Percentiles rank a stretch among this genome's conserved stretches.
phyloP scores from a whole-genome alignment of 2,797 vertebrate genomes.

The Mionectes olivaceus region DNA sequence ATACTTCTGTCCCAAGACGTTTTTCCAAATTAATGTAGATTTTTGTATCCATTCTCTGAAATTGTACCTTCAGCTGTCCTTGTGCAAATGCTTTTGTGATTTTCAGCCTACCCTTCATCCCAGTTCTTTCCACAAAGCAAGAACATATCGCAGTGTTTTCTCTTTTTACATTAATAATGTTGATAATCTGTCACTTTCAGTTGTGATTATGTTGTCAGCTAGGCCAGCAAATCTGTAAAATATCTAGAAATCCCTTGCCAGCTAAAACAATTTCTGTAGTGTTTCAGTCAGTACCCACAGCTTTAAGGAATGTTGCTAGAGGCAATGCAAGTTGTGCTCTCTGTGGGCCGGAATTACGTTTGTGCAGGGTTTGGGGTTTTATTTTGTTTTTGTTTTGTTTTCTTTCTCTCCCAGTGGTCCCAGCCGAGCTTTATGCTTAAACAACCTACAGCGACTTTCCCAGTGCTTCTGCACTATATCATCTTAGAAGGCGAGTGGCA shows the following conservation, averaged over 20 bases:
- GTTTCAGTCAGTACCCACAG: slow-evolving; percentile 71
- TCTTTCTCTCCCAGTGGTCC: slow-evolving; percentile 55
- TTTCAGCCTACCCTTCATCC: slow-evolving; percentile 7
- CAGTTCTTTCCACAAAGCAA: slow-evolving; percentile 59
- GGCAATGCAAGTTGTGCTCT: slow-evolving; percentile 62
- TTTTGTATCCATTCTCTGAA: slow-evolving; percentile 1
- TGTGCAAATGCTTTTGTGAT: background rate
- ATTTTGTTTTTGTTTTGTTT: slow-evolving; percentile 38
- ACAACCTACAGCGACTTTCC: slow-evolving; percentile 59
- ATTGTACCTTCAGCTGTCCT: background rate
- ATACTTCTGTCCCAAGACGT: background rate
- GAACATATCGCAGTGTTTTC: slow-evolving; percentile 57
- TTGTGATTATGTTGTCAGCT: slow-evolving; percentile 81
- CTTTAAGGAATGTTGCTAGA: slow-evolving; percentile 70
- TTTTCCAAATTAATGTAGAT: background rate
- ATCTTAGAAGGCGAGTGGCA: slow-evolving; percentile 68
- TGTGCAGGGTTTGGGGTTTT: slow-evolving; percentile 36
- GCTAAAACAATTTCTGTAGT: slow-evolving; percentile 76
- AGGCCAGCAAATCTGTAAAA: slow-evolving; percentile 80
- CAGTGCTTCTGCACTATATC: slow-evolving; percentile 76
- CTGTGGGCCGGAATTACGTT: slow-evolving; percentile 44
- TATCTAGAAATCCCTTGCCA: slow-evolving; percentile 73
- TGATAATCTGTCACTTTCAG: slow-evolving; percentile 80
- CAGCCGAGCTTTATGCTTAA: slow-evolving; percentile 75
- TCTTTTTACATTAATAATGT: slow-evolving; percentile 74